phyloP scores from a whole-genome alignment of 2,113 vertebrate species.

The Argyrosomus japonicus region DNA sequence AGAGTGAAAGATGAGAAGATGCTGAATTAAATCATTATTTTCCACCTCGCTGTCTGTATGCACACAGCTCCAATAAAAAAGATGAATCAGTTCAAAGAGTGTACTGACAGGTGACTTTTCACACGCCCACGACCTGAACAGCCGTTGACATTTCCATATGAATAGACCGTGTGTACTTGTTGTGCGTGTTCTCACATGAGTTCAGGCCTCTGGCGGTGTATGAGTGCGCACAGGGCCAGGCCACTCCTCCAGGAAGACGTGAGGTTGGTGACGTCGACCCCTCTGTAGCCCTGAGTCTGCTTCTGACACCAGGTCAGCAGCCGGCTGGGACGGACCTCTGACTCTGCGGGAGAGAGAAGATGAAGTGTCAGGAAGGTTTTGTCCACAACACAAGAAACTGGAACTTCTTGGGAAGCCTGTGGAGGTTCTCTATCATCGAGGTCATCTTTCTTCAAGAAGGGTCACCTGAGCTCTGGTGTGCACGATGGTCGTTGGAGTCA shows the following conservation, averaged over 20 bases:
- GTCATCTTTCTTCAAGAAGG: too few relatives aligned
- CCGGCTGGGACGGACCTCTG: conserved; percentile 89
- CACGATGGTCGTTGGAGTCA: too few relatives aligned
- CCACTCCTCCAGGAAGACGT: conserved; percentile 92
- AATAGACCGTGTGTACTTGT: background rate
- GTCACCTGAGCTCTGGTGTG: too few relatives aligned
- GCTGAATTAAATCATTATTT: background rate
- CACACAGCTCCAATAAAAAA: background rate
- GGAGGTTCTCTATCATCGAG: too few relatives aligned
- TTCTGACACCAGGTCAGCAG: conserved; percentile 96
- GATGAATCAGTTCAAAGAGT: background rate
- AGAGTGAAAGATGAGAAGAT: background rate
- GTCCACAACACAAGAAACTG: background rate
- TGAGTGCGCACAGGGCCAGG: conserved; percentile 93
- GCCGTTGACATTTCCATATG: background rate
- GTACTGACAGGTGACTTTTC: conserved; percentile 7
- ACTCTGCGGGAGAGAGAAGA: conserved; percentile 84
- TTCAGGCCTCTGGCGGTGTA: conserved; percentile 92
- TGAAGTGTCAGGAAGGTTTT: background rate
- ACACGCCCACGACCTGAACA: background rate
- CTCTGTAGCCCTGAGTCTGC: conserved; percentile 91
- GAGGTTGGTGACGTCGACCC: conserved; percentile 88
- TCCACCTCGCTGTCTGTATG: background rate
- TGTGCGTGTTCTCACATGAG: conserved; percentile 82
- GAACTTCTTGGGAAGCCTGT: too few relatives aligned